Conservation (phyloP, 1,140 invertebrate species). For the Drepana arcuata region DNA sequence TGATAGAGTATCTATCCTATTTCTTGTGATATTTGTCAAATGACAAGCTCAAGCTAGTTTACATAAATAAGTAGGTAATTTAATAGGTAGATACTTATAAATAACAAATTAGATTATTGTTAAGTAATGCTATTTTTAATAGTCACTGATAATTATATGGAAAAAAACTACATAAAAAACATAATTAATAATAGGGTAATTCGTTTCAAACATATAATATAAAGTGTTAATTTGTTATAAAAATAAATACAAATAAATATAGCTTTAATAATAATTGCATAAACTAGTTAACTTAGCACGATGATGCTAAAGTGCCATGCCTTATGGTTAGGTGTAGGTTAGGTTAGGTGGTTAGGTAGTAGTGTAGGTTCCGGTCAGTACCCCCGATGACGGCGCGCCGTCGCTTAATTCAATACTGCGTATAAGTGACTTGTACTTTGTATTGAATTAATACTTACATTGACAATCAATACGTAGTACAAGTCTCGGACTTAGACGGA, state of each 20-base stretch:
- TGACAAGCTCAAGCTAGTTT: not conserved
- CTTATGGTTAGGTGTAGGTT: too few species aligned
- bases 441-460: too few species aligned
- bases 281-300: not conserved
- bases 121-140: not conserved
- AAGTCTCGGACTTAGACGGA: too few species aligned
- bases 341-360: too few species aligned
- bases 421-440: too few species aligned
- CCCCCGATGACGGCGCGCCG: too few species aligned
- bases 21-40: not conserved
- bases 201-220: not conserved
- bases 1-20: not conserved
- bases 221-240: not conserved
- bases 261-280: not conserved
- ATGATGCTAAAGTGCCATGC: not conserved
- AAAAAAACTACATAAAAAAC: not conserved
- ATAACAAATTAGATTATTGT: not conserved
- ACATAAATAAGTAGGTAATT: not conserved
- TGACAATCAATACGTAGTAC: too few species aligned
- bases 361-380: too few species aligned
- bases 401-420: too few species aligned
- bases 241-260: constrained; percentile 1
- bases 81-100: not conserved
- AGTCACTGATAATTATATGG: not conserved
- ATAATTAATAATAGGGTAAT: not conserved